Evolutionary conservation across 1,140 invertebrate species (phyloP).

Genomic region (Zaprionus davidi): DNA sequence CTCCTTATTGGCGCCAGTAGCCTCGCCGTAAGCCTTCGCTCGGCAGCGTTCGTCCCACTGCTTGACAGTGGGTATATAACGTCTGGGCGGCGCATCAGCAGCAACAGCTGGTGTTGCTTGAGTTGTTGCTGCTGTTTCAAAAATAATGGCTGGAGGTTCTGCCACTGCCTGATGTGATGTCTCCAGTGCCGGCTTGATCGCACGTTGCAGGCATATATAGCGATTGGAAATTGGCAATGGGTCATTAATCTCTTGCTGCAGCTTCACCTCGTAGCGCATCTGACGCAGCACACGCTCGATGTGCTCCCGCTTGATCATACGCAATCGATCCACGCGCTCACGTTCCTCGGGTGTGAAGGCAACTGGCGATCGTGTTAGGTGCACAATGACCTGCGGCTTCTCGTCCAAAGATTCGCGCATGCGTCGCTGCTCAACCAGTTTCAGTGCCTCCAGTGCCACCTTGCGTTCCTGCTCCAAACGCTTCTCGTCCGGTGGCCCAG

Average conservation of each 20-base stretch:
- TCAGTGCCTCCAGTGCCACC: constrained; percentile 61
- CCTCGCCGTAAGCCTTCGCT: constrained; percentile 11
- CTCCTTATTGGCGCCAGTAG: constrained; percentile 31
- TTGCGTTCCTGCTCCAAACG: constrained; percentile 55
- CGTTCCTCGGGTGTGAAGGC: constrained; percentile 48
- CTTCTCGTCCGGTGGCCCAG: constrained; percentile 30
- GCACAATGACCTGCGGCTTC: constrained; percentile 10
- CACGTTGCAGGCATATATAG: constrained; percentile 23
- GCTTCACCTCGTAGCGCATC: constrained; percentile 39
- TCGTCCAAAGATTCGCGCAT: constrained; percentile 16
- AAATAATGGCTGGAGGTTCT: background rate
- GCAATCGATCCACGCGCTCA: constrained; percentile 44
- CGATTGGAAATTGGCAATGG: background rate
- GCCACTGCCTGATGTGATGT: background rate
- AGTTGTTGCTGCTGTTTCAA: background rate
- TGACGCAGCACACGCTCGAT: constrained; percentile 62
- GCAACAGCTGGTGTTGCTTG: background rate
- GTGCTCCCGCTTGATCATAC: constrained; percentile 41
- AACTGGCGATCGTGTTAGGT: constrained; percentile 49
- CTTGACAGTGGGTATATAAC: constrained; percentile 67
- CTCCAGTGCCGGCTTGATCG: background rate
- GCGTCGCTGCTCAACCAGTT: constrained; percentile 61
- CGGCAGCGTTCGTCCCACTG: constrained; percentile 67
- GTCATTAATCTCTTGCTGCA: background rate
- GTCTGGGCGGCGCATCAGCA: constrained; percentile 8